Base-by-base conservation (phyloP, 2,888 invertebrate species). In the Cosmia trapezina region DNA sequence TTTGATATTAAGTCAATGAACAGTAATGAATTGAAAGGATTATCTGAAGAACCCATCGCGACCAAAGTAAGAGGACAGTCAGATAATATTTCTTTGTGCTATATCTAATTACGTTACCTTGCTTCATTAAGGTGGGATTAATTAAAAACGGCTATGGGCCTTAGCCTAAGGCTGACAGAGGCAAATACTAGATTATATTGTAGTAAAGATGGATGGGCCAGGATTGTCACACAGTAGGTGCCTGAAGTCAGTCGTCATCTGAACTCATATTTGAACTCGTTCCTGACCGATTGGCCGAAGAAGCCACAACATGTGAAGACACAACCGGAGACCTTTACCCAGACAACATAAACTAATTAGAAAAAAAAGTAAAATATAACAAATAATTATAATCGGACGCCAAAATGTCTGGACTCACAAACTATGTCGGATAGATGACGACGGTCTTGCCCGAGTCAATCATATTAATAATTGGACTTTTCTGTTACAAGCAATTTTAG, bases 81-180 rank as follows among this genome's bases (percentile, higher is more conserved):
- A 41, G 53, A 63, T 49, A 65, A 78, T 59, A 64, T 60, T 45
- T 68, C 43, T 60, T 80, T 59, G 53, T 59, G 37, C 14, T 28
- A 59, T 54, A 63, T 78, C 61, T 45, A 62, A 54, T 76, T 67
- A 66, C n/a, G n/a, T 41, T 81, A 41, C 8, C 60, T 76, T 54
- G 17, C 19, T 65, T 64, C 43, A 60, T 51, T 61, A 45, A 28
- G 11, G 51, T 22, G 22, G 37, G 37, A 60, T 49, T 47, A 47
- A 72, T 63, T 64, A 60, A 64, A 56, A 57, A 47, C 12, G 33
- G 12, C 7, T 49, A 28, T 17, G 0, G 17, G 0, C 22, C 47
- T 11, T 49, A 28, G 28, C 12, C 17, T 63, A 47, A 41, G 9
- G 9, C 28, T 62, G 28, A 45, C 51, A 47, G 3, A 59, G 7